Conservation (phyloP, 2,113 vertebrate species). For the Picathartes gymnocephalus region DNA sequence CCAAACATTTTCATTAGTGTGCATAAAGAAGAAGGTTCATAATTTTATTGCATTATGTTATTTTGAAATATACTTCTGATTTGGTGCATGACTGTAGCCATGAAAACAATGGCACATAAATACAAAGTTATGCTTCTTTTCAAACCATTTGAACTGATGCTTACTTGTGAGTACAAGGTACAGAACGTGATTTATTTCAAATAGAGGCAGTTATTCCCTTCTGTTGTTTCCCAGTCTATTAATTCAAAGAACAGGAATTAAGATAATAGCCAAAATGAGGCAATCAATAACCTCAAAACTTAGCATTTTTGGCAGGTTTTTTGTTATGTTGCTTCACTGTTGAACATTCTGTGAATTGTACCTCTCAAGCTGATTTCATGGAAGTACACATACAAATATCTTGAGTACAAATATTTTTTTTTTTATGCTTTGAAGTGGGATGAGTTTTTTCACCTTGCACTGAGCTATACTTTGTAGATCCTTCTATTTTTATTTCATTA, state of each 20-base stretch:
- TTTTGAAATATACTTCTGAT: not conserved
- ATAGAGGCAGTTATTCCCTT: not conserved
- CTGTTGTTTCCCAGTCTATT: not conserved
- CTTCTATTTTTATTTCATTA: not conserved
- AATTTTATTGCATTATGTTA: not conserved
- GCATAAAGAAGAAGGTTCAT: not conserved
- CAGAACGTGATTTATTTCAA: not conserved
- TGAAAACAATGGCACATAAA: not conserved
- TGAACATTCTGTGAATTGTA: not conserved
- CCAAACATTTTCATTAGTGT: not conserved
- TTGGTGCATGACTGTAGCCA: fast-evolving
- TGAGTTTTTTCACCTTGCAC: not conserved
- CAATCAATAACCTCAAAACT: not conserved
- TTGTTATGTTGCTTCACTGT: not conserved
- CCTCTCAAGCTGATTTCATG: not conserved
- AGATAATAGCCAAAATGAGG: not conserved
- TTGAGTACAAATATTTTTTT: too few relatives aligned
- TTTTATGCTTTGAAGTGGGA: not conserved
- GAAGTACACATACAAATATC: not conserved
- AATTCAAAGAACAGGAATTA: not conserved
- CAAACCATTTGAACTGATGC: not conserved
- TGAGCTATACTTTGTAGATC: not conserved
- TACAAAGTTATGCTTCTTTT: not conserved
- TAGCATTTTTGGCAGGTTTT: not conserved
- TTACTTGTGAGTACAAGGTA: not conserved